Evolutionary conservation across 1,140 invertebrate genomes (phyloP).

Genomic region (Drosophila bifasciata): DNA sequence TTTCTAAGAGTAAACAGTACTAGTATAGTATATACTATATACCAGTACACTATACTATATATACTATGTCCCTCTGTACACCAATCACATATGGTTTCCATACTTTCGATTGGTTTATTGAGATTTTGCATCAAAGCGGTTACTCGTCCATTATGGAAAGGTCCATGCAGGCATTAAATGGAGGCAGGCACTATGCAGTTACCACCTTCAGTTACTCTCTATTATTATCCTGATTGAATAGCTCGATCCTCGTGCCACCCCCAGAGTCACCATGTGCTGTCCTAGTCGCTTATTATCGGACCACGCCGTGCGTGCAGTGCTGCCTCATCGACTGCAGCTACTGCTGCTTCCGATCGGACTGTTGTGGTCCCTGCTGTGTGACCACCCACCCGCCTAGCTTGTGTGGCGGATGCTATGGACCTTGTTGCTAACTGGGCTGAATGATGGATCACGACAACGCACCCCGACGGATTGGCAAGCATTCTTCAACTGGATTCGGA

Average conservation of each 20-base stretch:
- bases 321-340: constrained; percentile 62
- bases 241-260: background rate
- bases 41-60: too few species aligned
- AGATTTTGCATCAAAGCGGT: too few species aligned
- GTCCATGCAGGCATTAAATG: too few species aligned
- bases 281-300: constrained; percentile 57
- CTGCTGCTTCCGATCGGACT: constrained; percentile 40
- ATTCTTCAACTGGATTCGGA: constrained; percentile 1
- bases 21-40: too few species aligned
- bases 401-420: constrained; percentile 17
- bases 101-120: too few species aligned
- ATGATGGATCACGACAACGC: background rate
- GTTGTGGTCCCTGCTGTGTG: constrained; percentile 16
- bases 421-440: constrained; percentile 8
- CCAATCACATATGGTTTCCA: too few species aligned
- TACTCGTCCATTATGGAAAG: too few species aligned
- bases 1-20: too few species aligned
- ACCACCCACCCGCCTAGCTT: constrained; percentile 1
- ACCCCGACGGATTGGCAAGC: background rate
- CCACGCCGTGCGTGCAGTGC: constrained; percentile 58
- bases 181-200: too few species aligned
- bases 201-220: background rate
- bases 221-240: background rate
- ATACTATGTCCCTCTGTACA: too few species aligned
- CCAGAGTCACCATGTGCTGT: constrained; percentile 52